Base-by-base conservation (phyloP, 2,888 invertebrate species). In the Anaspis maculata region DNA sequence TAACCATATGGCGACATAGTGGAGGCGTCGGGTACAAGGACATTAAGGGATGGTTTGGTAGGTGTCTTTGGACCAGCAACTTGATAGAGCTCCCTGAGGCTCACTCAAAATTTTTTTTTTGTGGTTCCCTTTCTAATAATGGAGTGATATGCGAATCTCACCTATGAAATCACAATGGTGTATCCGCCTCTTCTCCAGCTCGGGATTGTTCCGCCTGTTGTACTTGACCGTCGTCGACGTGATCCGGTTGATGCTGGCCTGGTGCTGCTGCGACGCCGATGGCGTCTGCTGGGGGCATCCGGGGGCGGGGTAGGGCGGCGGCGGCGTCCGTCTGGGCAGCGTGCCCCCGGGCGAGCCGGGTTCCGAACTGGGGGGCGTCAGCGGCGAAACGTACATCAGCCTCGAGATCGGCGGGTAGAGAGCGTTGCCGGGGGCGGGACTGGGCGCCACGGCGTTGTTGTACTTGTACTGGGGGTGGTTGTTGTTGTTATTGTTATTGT, bases 81-180 rank as follows among this genome's bases (percentile, higher is more conserved):
- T n/a, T n/a, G n/a, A n/a, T n/a, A n/a, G n/a, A n/a, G n/a, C n/a
- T n/a, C n/a, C n/a, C n/a, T n/a, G n/a, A n/a, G n/a, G n/a, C n/a
- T n/a, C n/a, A n/a, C n/a, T n/a, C n/a, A n/a, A n/a, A n/a, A n/a
- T n/a, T n/a, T n/a, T n/a, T n/a, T n/a, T n/a, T n/a, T n/a, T n/a
- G n/a, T n/a, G n/a, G n/a, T n/a, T n/a, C n/a, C n/a, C n/a, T n/a
- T n/a, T n/a, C n/a, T n/a, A n/a, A n/a, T n/a, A n/a, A n/a, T n/a
- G n/a, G n/a, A n/a, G n/a, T n/a, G n/a, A n/a, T n/a, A n/a, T n/a
- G n/a, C n/a, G n/a, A n/a, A n/a, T n/a, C 72, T 73, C 68, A 88
- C 89, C 89, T 64, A 88, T 80, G 67, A 89, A 95, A 73, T 92
- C 89, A 72, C 96, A 96, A 68, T 89, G 92, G 64, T 96, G 95